Evolutionary conservation across 2,888 invertebrate genomes (phyloP).

Genomic region (Pristionchus entomophagus): DNA sequence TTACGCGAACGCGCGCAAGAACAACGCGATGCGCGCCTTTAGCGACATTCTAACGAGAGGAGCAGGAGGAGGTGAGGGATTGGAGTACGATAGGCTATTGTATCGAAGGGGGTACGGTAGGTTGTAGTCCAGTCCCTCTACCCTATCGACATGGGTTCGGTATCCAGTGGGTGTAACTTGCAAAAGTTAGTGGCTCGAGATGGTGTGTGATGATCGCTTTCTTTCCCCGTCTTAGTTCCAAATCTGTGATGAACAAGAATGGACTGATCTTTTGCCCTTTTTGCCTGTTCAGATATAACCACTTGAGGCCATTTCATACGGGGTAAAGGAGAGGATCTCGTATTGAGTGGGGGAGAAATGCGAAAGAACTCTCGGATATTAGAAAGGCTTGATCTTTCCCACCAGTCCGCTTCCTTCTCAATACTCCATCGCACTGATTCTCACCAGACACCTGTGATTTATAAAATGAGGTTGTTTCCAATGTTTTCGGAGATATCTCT

Average conservation of each 20-base stretch:
- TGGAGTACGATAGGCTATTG: too few relatives aligned
- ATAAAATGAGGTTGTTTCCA: too few relatives aligned
- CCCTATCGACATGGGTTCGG: conserved; percentile 16
- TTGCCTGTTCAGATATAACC: background rate
- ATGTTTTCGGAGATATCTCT: too few relatives aligned
- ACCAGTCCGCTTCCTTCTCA: background rate
- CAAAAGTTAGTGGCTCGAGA: too few relatives aligned
- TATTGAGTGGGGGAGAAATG: background rate
- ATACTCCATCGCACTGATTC: background rate
- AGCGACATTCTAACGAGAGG: conserved; percentile 93
- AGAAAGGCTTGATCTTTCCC: background rate
- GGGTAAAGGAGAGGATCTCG: background rate
- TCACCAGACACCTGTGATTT: background rate
- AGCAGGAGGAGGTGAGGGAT: conserved; percentile 79
- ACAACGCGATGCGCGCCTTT: conserved; percentile 90
- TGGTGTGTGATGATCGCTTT: conserved; percentile 42
- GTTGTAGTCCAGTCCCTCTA: background rate
- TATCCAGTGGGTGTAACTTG: too few relatives aligned
- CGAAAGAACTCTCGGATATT: conserved; percentile 1
- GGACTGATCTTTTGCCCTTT: conserved; percentile 38
- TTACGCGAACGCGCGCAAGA: conserved; percentile 89
- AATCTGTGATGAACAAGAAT: conserved; percentile 29
- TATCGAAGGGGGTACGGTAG: background rate
- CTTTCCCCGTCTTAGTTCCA: conserved; percentile 49
- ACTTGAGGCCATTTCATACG: background rate